phyloP scores from a whole-genome alignment of 2,797 vertebrate genomes.

The Dendrocincla tyrannina region DNA sequence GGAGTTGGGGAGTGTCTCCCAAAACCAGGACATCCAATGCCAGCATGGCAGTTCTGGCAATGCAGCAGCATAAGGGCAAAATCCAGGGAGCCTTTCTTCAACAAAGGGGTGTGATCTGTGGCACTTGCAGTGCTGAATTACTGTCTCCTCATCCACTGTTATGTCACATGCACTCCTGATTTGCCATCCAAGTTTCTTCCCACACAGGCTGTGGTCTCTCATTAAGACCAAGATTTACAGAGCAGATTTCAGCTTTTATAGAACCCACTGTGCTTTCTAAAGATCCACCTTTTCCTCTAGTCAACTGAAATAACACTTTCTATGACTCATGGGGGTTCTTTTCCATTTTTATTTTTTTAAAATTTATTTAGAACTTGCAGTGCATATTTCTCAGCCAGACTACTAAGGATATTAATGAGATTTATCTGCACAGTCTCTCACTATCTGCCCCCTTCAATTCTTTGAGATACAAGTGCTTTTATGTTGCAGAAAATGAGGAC shows the following conservation, averaged over 20 bases:
- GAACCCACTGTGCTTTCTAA: background rate
- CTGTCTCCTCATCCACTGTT: background rate
- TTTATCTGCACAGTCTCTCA: background rate
- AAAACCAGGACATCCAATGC: background rate
- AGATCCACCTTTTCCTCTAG: background rate
- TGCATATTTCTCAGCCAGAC: background rate
- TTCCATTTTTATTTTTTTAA: background rate
- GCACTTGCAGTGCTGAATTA: background rate
- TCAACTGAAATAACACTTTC: background rate
- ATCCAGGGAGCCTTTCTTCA: background rate
- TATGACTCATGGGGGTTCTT: background rate
- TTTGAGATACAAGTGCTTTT: slow-evolving; percentile 37
- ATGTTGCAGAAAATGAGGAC: slow-evolving; percentile 59
- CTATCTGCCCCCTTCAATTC: slow-evolving; percentile 19
- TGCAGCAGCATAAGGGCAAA: background rate
- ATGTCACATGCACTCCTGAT: background rate
- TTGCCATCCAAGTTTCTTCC: background rate
- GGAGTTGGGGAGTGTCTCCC: background rate
- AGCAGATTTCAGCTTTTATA: slow-evolving; percentile 9
- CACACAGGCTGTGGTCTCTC: background rate
- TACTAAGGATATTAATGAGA: background rate
- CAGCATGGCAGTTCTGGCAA: background rate
- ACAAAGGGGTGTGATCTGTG: background rate
- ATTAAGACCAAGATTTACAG: background rate
- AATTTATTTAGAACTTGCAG: background rate